phyloP scores from a whole-genome alignment of 2,113 vertebrate species.

The Proteles cristata region DNA sequence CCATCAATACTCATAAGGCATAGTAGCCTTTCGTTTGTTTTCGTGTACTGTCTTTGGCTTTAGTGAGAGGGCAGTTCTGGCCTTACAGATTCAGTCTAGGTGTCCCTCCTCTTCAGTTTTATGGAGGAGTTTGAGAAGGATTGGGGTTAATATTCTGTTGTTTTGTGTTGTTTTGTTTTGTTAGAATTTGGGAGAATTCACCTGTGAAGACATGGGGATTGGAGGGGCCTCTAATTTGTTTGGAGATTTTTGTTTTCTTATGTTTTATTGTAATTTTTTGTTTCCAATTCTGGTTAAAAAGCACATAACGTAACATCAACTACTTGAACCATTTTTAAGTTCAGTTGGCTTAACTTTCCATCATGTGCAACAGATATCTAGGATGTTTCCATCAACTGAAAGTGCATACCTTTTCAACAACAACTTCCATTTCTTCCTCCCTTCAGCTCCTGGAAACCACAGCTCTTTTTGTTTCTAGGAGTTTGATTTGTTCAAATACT shows the following conservation, averaged over 20 bases:
- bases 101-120: not conserved
- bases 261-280: not conserved
- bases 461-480: not conserved
- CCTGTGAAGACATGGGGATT: not conserved
- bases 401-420: not conserved
- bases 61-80: not conserved
- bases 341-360: not conserved
- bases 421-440: not conserved
- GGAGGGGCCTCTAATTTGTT: not conserved
- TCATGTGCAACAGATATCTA: not conserved
- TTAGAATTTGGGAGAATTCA: not conserved
- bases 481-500: not conserved
- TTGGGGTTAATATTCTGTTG: not conserved
- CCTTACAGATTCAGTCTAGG: not conserved
- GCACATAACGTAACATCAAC: not conserved
- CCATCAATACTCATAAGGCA: not conserved
- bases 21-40: not conserved
- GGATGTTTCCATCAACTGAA: not conserved
- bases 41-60: not conserved
- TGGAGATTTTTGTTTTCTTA: not conserved
- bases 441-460: not conserved
- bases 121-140: not conserved
- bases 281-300: not conserved
- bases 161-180: not conserved
- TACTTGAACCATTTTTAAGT: too few relatives aligned